Base-by-base conservation (phyloP, 2,888 invertebrate species). In the Latheticus oryzae region DNA sequence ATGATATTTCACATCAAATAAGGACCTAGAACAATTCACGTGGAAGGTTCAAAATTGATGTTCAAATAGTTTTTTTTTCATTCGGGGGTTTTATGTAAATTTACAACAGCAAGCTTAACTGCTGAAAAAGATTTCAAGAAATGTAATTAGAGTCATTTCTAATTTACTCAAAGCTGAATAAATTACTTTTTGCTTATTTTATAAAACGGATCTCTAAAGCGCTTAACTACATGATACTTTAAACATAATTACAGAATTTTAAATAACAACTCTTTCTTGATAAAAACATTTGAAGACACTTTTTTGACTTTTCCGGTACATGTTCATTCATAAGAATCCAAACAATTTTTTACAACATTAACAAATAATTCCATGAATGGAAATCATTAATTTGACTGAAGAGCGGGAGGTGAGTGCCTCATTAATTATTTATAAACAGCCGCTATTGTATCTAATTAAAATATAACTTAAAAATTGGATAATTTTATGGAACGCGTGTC, bases 21-120 rank as follows among this genome's bases (percentile, higher is more conserved):
- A 30, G 55, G 45, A 55, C 59, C 59, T 54, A 54, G 32, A 55
- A 50, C 23, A 24, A 26, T 38, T 35, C 17, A 12, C 59, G 43
- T 33, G 55, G 59, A 59, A 55, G 59, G 59, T 59, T 51, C 43
- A 38, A 37, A n/a, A 45, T 43, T 59, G 55, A 59, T 59, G 59
- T 55, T 9, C 15, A 19, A 35, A 30, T 26, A 21, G 8, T 33
- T 13, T 52, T 32, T 33, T 42, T 30, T 53, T 43, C 33, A 45
- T 24, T 48, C 35, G 26, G 48, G 48, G 35, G 37, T 48, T 15
- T 35, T 24, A 21, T 48, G 48, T 48, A 45, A 32, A 45, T 45
- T 30, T 45, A 16, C 12, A 45, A 16, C 42, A 17, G 43, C 11
- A 28, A 30, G 43, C 43, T 43, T 43, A 43, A 43, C 43, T 43